These are phyloP conservation scores for Ochropleura leucogaster DNA, from an alignment of 2,888 invertebrate genomes.

Conservation along the genomic window DNA sequence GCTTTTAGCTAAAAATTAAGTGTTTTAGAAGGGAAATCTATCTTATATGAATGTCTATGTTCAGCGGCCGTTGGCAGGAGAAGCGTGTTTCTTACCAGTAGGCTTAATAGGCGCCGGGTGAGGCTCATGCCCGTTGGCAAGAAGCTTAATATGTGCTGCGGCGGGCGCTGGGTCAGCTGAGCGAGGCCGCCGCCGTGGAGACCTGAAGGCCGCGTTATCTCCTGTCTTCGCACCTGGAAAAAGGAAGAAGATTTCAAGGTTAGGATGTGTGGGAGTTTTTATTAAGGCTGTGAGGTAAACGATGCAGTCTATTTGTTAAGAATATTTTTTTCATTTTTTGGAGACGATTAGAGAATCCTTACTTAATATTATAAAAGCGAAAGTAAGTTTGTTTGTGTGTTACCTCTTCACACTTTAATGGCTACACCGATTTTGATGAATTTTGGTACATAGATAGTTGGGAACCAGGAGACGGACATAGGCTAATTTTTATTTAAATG, in stretches of 20 bases:
- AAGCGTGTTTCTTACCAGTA: constrained; percentile 76
- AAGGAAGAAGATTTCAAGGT: background rate
- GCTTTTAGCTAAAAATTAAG: background rate
- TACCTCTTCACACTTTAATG: too few species aligned
- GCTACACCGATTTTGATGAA: too few species aligned
- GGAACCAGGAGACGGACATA: too few species aligned
- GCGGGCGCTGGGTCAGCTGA: constrained; percentile 90
- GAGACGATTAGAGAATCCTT: background rate
- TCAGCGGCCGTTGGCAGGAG: background rate
- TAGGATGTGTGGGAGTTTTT: background rate
- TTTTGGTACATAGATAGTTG: too few species aligned
- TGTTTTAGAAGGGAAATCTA: background rate
- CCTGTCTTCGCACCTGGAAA: constrained; percentile 79
- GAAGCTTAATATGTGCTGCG: constrained; percentile 74
- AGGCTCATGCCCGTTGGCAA: constrained; percentile 90
- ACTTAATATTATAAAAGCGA: too few species aligned
- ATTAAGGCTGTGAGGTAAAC: background rate
- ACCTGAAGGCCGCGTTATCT: constrained; percentile 91
- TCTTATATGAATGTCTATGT: background rate
- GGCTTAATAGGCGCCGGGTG: constrained; percentile 94
- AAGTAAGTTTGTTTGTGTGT: too few species aligned
- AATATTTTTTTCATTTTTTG: background rate
- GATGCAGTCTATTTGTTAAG: background rate
- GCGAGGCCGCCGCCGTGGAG: constrained; percentile 94
- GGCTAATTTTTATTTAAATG: too few species aligned